These are phyloP conservation scores for Gnatocerus cornutus DNA, from an alignment of 2,888 invertebrate species.

Conservation along the genomic window DNA sequence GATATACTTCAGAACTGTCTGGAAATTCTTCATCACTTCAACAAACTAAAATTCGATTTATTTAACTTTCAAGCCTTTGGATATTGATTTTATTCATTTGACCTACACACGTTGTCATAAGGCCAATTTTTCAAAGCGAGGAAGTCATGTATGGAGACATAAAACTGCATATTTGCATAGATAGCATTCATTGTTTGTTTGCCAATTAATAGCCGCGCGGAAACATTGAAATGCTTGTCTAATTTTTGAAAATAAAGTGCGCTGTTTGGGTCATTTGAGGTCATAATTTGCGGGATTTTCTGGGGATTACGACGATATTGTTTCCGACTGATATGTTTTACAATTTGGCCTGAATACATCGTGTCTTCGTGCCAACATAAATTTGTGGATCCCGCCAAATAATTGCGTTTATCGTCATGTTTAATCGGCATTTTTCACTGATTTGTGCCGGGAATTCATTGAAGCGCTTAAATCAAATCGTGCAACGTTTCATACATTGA, in stretches of 20 bases:
- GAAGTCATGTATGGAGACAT: no score
- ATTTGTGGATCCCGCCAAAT: constrained; percentile 28
- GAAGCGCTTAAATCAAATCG: constrained; percentile 36
- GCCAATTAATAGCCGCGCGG: not conserved
- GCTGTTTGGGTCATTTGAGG: constrained; percentile 24
- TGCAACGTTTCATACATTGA: constrained; percentile 31
- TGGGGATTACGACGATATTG: constrained; percentile 25
- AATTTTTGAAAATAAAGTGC: constrained; percentile 17
- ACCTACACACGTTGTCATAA: no score
- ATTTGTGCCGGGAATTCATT: constrained; percentile 25
- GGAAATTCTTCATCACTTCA: constrained; percentile 20
- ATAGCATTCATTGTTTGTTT: constrained; percentile 1
- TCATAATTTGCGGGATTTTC: constrained; percentile 27
- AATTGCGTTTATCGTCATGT: constrained; percentile 38
- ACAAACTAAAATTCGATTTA: not conserved
- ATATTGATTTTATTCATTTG: no score
- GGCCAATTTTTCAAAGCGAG: no score
- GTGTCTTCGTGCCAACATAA: constrained; percentile 30
- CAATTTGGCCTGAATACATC: constrained; percentile 32
- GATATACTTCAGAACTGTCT: not conserved
- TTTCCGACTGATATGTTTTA: constrained; percentile 33
- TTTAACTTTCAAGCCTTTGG: no score
- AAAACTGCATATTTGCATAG: no score
- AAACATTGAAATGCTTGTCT: constrained; percentile 17
- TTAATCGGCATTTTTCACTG: constrained; percentile 35